phyloP scores from a whole-genome alignment of 2,888 invertebrate genomes.

The Gryllus longicercus region DNA sequence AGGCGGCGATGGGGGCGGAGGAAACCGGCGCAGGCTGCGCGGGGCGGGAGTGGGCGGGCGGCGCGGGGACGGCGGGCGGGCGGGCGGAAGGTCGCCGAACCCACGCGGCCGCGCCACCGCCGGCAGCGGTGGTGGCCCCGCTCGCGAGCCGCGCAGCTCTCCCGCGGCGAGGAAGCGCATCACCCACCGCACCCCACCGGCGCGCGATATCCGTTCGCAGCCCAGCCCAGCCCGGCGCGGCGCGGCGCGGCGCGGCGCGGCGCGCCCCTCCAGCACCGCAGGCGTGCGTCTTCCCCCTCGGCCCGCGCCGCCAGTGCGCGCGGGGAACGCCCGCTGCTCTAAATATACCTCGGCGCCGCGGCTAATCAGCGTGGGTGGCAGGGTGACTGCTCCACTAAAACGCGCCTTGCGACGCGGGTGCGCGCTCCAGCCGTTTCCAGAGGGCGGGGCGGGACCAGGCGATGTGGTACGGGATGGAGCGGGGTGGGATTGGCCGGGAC shows the following conservation, averaged over 20 bases:
- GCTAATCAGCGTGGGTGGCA: constrained; percentile 10
- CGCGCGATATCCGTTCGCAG: no score
- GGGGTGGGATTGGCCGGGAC: no score
- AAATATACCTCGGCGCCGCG: not conserved
- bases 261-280: not conserved
- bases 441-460: no score
- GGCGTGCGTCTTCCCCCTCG: not conserved
- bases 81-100: constrained; percentile 39
- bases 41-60: no score
- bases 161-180: no score
- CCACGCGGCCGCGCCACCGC: constrained; percentile 11
- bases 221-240: no score
- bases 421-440: no score
- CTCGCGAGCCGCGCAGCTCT: not conserved
- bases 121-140: not conserved
- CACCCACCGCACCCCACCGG: no score
- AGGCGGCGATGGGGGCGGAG: not conserved
- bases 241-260: no score
- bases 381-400: constrained; percentile 8
- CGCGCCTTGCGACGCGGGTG: not conserved
- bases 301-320: not conserved
- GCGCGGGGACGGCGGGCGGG: not conserved
- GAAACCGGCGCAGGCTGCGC: not conserved
- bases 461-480: no score
- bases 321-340: not conserved